Evolutionary conservation across 1,140 invertebrate genomes (phyloP).

Genomic region (Sesamia nonagrioides): DNA sequence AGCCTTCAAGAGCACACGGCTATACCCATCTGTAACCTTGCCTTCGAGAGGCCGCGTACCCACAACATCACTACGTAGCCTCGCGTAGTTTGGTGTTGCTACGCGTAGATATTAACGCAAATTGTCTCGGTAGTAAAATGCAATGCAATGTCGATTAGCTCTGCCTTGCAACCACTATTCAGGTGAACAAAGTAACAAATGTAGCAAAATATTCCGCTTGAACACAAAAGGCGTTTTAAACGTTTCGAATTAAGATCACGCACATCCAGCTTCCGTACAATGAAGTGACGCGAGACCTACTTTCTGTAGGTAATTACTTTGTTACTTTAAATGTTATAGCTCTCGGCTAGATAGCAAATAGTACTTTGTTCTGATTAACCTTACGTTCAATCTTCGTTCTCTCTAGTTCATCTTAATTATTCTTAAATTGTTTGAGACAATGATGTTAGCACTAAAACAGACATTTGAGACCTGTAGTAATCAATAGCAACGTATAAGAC

Average conservation of each 20-base stretch:
- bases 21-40: no score
- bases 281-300: constrained; percentile 43
- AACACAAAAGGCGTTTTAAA: constrained; percentile 36
- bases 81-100: background rate
- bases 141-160: no score
- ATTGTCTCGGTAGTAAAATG: no score
- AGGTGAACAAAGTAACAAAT: constrained; percentile 33
- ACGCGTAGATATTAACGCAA: background rate
- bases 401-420: constrained; percentile 18
- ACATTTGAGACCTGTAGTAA: constrained; percentile 9
- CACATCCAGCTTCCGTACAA: constrained; percentile 40
- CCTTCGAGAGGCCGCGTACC: no score
- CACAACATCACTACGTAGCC: no score
- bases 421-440: constrained; percentile 16
- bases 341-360: constrained; percentile 16
- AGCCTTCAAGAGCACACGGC: no score
- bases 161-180: background rate
- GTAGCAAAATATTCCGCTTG: constrained; percentile 27
- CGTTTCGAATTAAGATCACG: constrained; percentile 40
- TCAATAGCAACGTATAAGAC: background rate
- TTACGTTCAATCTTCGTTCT: constrained; percentile 5
- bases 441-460: constrained; percentile 1
- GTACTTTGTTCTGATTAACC: constrained; percentile 46
- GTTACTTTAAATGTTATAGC: constrained; percentile 45
- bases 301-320: constrained; percentile 46